Conservation (phyloP, 1,140 invertebrate genomes). For the Caenorhabditis tropicalis region DNA sequence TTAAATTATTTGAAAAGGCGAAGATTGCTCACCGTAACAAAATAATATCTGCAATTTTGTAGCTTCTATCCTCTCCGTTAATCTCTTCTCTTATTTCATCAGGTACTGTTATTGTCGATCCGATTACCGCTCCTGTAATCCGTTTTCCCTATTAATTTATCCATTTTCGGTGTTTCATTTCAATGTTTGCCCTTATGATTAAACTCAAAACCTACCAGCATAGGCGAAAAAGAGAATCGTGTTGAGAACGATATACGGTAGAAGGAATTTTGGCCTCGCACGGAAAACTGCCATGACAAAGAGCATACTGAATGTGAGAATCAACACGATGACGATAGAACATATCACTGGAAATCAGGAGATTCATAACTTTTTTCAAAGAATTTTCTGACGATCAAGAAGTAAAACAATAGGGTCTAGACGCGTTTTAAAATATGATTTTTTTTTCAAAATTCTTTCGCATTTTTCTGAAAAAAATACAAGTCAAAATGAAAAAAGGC, state of each 20-base stretch:
- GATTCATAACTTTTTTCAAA: too few relatives aligned
- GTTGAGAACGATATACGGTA: slow-evolving; percentile 17
- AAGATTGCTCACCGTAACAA: neutral
- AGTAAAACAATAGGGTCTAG: too few relatives aligned
- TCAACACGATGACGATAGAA: neutral
- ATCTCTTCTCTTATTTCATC: slow-evolving; percentile 33
- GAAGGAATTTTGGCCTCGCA: slow-evolving; percentile 11
- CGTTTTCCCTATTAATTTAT: neutral
- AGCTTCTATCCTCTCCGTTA: slow-evolving; percentile 17
- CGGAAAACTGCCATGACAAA: slow-evolving; percentile 18
- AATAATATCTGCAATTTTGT: slow-evolving; percentile 27
- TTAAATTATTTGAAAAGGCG: neutral
- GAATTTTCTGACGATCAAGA: too few relatives aligned
- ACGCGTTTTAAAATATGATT: too few relatives aligned
- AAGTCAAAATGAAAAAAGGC: too few relatives aligned
- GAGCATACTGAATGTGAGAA: neutral
- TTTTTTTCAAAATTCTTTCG: too few relatives aligned
- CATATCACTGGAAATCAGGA: slow-evolving; percentile 18
- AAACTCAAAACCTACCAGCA: slow-evolving; percentile 4
- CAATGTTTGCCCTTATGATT: slow-evolving; percentile 9
- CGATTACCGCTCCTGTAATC: slow-evolving; percentile 27
- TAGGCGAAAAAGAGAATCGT: slow-evolving; percentile 33
- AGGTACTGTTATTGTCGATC: slow-evolving; percentile 25
- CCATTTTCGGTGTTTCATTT: neutral
- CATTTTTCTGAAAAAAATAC: too few relatives aligned